A percentile compares a stretch with the other conserved stretches of the same genome.
These are phyloP conservation scores for Pipistrellus pipistrellus DNA, from an alignment of 2,797 vertebrate genomes.

Conservation along the genomic window DNA sequence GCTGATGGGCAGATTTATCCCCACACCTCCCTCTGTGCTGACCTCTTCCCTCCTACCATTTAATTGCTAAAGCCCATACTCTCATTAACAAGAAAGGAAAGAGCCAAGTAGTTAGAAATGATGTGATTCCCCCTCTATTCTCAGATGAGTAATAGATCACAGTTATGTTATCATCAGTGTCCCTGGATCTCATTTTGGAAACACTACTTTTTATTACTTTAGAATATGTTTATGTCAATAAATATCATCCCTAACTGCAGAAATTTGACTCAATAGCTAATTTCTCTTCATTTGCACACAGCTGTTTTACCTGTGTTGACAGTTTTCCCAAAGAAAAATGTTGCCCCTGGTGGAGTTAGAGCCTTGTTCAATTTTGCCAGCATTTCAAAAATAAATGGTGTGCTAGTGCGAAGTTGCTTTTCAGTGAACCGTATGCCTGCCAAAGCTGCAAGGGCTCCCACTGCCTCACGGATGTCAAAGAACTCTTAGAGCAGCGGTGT, in stretches of 20 bases:
- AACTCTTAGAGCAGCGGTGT: constrained; percentile 17
- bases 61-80: background rate
- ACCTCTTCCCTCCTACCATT: constrained; percentile 10
- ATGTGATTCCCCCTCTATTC: background rate
- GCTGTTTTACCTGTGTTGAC: constrained; percentile 80
- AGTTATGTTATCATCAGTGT: background rate
- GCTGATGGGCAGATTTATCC: constrained; percentile 25
- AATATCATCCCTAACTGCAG: constrained; percentile 56
- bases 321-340: constrained; percentile 77
- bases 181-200: constrained; percentile 55
- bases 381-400: constrained; percentile 74
- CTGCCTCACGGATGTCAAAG: constrained; percentile 17
- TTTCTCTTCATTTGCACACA: constrained; percentile 82
- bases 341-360: constrained; percentile 69
- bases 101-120: constrained; percentile 15
- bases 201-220: constrained; percentile 70
- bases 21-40: background rate
- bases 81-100: background rate
- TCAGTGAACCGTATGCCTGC: constrained; percentile 53
- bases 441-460: constrained; percentile 63
- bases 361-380: constrained; percentile 64
- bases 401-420: constrained; percentile 64
- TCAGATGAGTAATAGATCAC: constrained; percentile 57
- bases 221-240: constrained; percentile 61
- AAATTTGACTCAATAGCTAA: constrained; percentile 74